phyloP scores from a whole-genome alignment of 2,888 invertebrate genomes.

The Acronicta psi region DNA sequence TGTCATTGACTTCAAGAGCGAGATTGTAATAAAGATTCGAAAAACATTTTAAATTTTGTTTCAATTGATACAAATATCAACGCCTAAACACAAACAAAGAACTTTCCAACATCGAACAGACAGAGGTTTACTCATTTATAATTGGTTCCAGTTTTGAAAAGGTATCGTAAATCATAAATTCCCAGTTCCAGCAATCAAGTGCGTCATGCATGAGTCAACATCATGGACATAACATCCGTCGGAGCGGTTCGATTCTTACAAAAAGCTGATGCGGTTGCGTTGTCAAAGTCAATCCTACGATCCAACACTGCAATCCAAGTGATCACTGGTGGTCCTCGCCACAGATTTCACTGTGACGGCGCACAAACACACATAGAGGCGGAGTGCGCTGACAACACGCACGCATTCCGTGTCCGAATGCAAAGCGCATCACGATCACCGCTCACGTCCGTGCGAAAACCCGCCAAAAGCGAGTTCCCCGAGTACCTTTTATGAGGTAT shows the following conservation, averaged over 20 bases:
- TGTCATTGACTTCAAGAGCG: conserved; percentile 42
- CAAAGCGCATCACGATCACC: conserved; percentile 79
- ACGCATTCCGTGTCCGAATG: conserved; percentile 80
- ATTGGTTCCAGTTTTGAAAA: conserved; percentile 48
- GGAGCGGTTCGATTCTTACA: conserved; percentile 80
- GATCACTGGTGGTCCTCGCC: conserved; percentile 76
- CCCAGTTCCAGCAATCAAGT: conserved; percentile 85
- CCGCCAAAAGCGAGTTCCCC: conserved; percentile 85
- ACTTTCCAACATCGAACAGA: conserved; percentile 32
- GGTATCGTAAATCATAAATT: conserved; percentile 70
- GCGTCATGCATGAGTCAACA: conserved; percentile 88
- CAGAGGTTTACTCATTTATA: conserved; percentile 38
- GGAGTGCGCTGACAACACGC: conserved; percentile 73
- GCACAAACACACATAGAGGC: conserved; percentile 66
- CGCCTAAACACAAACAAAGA: conserved; percentile 26
- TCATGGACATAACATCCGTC: conserved; percentile 85
- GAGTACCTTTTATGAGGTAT: conserved; percentile 68
- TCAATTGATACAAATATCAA: conserved; percentile 18
- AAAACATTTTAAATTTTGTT: conserved; percentile 24
- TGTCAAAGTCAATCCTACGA: conserved; percentile 76
- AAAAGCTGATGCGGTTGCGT: conserved; percentile 74
- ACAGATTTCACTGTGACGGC: conserved; percentile 81
- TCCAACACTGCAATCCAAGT: conserved; percentile 89
- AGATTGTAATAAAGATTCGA: conserved; percentile 32
- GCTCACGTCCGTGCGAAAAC: conserved; percentile 78